A percentile compares a stretch with the other conserved stretches of the same genome.
phyloP scores from a whole-genome alignment of 2,113 vertebrate species.

The Brachypodius melanocephalos region DNA sequence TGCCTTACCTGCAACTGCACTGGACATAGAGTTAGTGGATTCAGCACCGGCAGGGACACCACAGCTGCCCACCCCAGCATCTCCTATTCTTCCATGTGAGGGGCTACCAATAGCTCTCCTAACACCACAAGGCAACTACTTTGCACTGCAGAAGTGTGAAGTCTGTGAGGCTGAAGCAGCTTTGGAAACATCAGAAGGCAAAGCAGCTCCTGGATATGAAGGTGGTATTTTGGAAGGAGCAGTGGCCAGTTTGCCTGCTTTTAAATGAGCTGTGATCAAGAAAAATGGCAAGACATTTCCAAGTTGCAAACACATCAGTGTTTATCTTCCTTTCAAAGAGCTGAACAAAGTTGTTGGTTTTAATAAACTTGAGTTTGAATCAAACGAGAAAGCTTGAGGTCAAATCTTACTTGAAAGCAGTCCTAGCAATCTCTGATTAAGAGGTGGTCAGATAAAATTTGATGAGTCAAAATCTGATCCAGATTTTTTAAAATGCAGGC shows the following conservation, averaged over 20 bases:
- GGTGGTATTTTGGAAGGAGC: not conserved
- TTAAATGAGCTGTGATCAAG: not conserved
- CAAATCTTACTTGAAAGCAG: constrained; percentile 4
- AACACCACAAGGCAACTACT: not conserved
- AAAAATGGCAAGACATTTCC: not conserved
- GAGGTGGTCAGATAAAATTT: constrained; percentile 24
- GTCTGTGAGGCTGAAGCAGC: rapidly evolving
- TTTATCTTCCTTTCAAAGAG: not conserved
- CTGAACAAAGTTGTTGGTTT: not conserved
- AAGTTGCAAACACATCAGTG: not conserved
- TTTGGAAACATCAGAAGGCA: not conserved
- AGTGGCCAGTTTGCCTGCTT: not conserved
- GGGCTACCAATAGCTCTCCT: not conserved
- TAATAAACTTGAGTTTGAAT: not conserved
- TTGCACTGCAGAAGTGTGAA: not conserved
- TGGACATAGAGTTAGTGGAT: not conserved
- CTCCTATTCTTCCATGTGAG: rapidly evolving
- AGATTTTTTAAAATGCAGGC: not conserved
- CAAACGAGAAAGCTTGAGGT: not conserved
- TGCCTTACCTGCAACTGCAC: not conserved
- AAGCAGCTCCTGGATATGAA: not conserved
- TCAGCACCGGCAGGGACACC: too few species aligned
- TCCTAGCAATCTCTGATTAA: not conserved
- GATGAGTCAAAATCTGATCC: constrained; percentile 40
- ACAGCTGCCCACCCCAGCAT: rapidly evolving